These are phyloP conservation scores for Moxostoma hubbsi DNA, from an alignment of 2,797 vertebrate species.

Conservation along the genomic window DNA sequence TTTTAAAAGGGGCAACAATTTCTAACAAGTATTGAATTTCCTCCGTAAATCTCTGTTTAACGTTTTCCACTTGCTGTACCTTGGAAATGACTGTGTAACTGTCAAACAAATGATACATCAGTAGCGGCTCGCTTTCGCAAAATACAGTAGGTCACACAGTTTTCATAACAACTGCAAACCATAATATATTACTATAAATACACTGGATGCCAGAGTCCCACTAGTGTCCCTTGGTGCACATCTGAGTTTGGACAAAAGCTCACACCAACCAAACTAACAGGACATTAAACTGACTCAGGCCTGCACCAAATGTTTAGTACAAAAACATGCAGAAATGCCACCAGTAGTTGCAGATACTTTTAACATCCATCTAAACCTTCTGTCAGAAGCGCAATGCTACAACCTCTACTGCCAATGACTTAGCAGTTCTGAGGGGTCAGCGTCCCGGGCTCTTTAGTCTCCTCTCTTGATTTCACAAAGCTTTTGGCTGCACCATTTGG, in stretches of 20 bases:
- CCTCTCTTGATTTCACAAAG: slow-evolving; percentile 21
- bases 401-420: background rate
- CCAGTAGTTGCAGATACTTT: slow-evolving; percentile 7
- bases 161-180: background rate
- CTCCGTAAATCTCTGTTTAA: too few species aligned
- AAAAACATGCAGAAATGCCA: background rate
- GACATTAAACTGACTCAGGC: too few species aligned
- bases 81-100: background rate
- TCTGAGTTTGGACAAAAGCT: too few species aligned
- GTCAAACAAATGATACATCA: too few species aligned
- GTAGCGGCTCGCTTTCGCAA: too few species aligned
- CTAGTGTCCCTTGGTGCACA: too few species aligned
- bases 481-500: slow-evolving; percentile 17
- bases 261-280: too few species aligned
- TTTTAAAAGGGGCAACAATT: too few species aligned
- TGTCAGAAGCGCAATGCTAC: background rate
- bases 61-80: background rate
- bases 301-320: background rate
- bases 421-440: background rate
- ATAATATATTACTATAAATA: background rate
- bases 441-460: background rate
- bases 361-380: background rate
- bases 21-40: too few species aligned
- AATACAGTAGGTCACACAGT: background rate
- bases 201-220: too few species aligned